Evolutionary conservation across 2,888 invertebrate species (phyloP).

Genomic region (Meloe dianella): DNA sequence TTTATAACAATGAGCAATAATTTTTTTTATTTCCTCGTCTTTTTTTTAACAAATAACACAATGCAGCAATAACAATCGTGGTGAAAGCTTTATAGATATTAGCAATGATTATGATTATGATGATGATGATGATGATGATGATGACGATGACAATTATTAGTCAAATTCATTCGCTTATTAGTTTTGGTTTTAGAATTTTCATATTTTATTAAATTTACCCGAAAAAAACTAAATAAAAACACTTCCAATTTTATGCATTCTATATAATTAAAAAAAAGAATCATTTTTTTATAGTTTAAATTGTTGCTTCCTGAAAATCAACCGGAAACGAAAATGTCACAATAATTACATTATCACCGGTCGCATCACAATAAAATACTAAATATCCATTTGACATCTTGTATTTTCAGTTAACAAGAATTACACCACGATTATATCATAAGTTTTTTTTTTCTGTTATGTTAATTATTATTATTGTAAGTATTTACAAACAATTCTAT

Average conservation of each 20-base stretch:
- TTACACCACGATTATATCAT: too few relatives aligned
- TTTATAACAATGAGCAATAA: not conserved
- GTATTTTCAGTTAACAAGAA: too few relatives aligned
- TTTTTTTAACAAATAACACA: not conserved
- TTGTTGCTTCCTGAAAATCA: not conserved
- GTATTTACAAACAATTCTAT: not conserved
- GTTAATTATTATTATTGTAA: not conserved
- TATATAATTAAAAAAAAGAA: too few relatives aligned
- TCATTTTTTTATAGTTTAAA: too few relatives aligned
- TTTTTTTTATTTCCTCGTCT: not conserved
- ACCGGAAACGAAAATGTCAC: constrained; percentile 6
- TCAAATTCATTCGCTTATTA: too few relatives aligned
- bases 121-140: not conserved
- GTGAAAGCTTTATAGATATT: constrained; percentile 2
- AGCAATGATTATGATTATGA: not conserved
- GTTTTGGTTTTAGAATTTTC: too few relatives aligned
- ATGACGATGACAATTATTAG: too few relatives aligned
- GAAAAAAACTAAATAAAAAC: too few relatives aligned
- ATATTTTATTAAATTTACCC: too few relatives aligned
- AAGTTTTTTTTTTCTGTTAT: not conserved
- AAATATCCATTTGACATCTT: not conserved
- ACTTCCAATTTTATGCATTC: too few relatives aligned
- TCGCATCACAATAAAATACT: not conserved
- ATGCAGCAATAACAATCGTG: not conserved
- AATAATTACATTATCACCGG: constrained; percentile 4